Conservation (phyloP, 2,888 invertebrate species). For the Drosophila mimica region DNA sequence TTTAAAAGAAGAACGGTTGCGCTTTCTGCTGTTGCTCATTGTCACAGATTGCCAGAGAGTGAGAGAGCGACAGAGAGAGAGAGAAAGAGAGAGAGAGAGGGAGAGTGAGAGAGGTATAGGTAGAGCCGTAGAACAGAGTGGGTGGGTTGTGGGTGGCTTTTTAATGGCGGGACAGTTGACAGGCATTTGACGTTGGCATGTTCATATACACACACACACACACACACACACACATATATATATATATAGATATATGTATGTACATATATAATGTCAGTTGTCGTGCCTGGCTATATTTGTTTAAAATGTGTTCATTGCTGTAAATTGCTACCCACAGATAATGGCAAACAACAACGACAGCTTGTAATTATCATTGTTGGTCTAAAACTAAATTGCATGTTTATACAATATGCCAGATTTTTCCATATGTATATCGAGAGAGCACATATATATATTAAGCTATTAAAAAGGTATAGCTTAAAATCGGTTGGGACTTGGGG, state of each 20-base stretch:
- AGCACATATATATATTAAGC: slow-evolving; percentile 20
- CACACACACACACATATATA: slow-evolving; percentile 15
- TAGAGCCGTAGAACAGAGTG: not conserved
- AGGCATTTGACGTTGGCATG: slow-evolving; percentile 16
- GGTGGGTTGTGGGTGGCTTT: slow-evolving; percentile 13
- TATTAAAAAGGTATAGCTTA: slow-evolving; percentile 19
- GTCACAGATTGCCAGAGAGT: slow-evolving; percentile 55
- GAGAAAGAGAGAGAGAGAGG: not conserved
- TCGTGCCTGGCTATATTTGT: slow-evolving; percentile 78
- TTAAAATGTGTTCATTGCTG: slow-evolving; percentile 72
- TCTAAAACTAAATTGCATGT: slow-evolving; percentile 73
- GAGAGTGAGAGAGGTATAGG: not conserved
- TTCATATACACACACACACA: slow-evolving; percentile 29
- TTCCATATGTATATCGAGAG: slow-evolving; percentile 1
- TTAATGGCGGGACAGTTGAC: slow-evolving; percentile 8
- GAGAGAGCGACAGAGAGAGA: not conserved
- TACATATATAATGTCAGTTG: slow-evolving; percentile 62
- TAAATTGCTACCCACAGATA: slow-evolving; percentile 77
- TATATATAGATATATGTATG: slow-evolving; percentile 13
- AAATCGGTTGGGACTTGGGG: slow-evolving; percentile 27
- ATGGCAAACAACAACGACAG: slow-evolving; percentile 45
- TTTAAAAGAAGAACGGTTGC: slow-evolving; percentile 70
- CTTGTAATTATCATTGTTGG: slow-evolving; percentile 59
- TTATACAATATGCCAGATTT: slow-evolving; percentile 28
- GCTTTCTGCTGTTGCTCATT: slow-evolving; percentile 59